These are phyloP conservation scores for Xerus inauris DNA, from an alignment of 2,113 vertebrate genomes.

Conservation along the genomic window DNA sequence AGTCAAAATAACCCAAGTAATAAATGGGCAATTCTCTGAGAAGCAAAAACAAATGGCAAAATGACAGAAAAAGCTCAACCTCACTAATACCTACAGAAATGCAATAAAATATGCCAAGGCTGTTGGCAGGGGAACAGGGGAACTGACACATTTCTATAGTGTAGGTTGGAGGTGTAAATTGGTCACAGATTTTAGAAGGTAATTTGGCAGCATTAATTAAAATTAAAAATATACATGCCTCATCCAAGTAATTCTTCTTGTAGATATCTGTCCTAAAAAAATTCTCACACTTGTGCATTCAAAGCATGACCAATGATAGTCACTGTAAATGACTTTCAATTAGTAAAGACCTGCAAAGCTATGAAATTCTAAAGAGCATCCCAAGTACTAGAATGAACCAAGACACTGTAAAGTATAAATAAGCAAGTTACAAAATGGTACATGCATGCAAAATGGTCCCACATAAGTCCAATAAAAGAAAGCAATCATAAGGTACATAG, in stretches of 20 bases:
- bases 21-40: neutral
- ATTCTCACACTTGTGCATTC: neutral
- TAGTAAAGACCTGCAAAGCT: neutral
- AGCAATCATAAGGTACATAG: neutral
- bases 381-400: neutral
- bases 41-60: constrained; percentile 56
- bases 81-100: neutral
- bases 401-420: neutral
- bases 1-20: neutral
- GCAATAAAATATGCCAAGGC: neutral
- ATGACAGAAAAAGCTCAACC: neutral
- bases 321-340: neutral
- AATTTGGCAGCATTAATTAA: constrained; percentile 57
- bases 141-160: constrained; percentile 15
- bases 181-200: constrained; percentile 11
- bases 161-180: constrained; percentile 38
- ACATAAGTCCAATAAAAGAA: neutral
- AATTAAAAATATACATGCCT: constrained; percentile 45
- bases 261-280: neutral
- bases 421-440: neutral
- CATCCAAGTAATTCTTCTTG: neutral
- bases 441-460: neutral
- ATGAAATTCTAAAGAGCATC: neutral
- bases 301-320: neutral
- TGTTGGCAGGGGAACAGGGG: neutral